Evolutionary conservation across 2,888 invertebrate species (phyloP), one percentile per base, ranked within the genome.

Genomic region (Protodeltote pygarga): DNA sequence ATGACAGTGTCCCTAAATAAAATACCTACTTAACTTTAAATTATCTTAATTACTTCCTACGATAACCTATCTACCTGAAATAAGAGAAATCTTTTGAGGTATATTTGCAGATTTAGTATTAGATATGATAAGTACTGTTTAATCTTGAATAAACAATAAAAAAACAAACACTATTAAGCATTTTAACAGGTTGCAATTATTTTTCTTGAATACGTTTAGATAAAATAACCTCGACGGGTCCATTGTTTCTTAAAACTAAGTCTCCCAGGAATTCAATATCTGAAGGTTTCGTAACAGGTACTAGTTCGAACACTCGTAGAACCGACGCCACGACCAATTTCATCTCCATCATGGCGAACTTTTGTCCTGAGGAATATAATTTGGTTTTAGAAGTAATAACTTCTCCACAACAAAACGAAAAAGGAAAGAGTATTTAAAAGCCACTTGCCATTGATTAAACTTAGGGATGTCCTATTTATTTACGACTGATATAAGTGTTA

Each of bases 301-400:
- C 69, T 55, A 94, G 66, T 9, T 77, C 73, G 64, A 85, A 94
- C 35, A 87, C 83, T 13, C 92, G 77, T 21, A 94, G 60, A 20
- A 94, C 78, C 2, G 87, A 84, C 1, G 93, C 87, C 34, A 94
- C 66, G 3, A 90, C 81, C 0, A 89, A 80, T 75, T 94, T 94
- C 81, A 94, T 88, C 75, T 94, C 94, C 75, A 94, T 81, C 83
- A 93, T 92, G 1, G 94, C 94, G 63, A 94, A 94, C 65, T 92
- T 93, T 81, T 94, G 92, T 34, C 94, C 94, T 94, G 77, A 27
- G 83, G 5, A 29, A n/a, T 11, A 3, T 1, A n/a, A 20, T 21
- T 21, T 31, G 13, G 0, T 13, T 5, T 10, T 20, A 16, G 3
- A 25, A 8, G 19, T n/a, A n/a, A n/a, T n/a, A n/a, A n/a, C n/a